Evolutionary conservation across 2,888 invertebrate species (phyloP).

Genomic region (Desoria tigrina): DNA sequence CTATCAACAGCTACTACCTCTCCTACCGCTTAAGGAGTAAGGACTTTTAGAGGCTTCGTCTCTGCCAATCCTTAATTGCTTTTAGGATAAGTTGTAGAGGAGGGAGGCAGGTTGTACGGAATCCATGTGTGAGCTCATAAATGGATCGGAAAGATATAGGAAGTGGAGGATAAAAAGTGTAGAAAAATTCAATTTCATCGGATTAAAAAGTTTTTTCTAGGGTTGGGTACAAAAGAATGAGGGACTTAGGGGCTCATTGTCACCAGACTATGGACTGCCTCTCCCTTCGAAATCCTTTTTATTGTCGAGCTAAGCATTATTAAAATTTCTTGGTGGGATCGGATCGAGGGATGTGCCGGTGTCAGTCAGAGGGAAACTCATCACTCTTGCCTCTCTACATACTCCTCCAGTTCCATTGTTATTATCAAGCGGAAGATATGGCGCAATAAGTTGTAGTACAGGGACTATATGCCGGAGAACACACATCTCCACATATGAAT

Average conservation of each 20-base stretch:
- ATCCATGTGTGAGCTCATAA: too few relatives aligned
- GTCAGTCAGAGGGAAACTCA: constrained; percentile 10
- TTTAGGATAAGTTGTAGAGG: too few relatives aligned
- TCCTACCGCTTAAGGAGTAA: too few relatives aligned
- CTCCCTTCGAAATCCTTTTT: constrained; percentile 11
- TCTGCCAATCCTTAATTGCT: too few relatives aligned
- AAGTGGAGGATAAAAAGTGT: neutral
- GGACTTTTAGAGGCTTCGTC: too few relatives aligned
- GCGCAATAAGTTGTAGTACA: too few relatives aligned
- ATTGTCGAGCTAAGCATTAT: constrained; percentile 12
- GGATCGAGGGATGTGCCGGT: neutral
- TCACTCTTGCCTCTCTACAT: neutral
- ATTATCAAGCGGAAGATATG: neutral
- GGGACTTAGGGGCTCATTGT: constrained; percentile 11
- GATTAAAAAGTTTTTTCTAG: constrained; percentile 11
- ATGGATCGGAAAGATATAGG: too few relatives aligned
- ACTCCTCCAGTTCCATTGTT: neutral
- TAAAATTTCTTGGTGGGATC: constrained; percentile 1
- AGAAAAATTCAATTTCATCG: constrained; percentile 10
- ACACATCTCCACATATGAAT: neutral
- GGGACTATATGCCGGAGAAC: neutral
- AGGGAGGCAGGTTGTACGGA: too few relatives aligned
- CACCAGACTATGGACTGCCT: constrained; percentile 2
- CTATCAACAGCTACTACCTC: too few relatives aligned
- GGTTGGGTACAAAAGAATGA: constrained; percentile 1